Base-by-base conservation (phyloP, 2,797 vertebrate genomes). In the Anguilla pacifica region DNA sequence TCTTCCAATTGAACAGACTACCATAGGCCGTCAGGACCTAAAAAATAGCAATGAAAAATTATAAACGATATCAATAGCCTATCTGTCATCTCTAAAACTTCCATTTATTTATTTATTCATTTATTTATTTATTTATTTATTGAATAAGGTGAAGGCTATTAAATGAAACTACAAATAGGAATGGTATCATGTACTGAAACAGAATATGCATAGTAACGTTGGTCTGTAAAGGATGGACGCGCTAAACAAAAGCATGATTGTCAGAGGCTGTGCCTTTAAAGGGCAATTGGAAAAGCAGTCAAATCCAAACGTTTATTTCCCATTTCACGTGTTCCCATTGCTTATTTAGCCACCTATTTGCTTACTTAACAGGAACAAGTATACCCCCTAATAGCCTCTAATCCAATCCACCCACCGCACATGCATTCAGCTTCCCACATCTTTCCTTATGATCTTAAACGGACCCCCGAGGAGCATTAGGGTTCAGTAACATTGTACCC, bases 371-470 rank as follows among this genome's bases (percentile, higher is more conserved):
- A 49, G 39, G 19, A 74, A 86, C 59, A 86, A 53, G 7, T 92
- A 89, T 91, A 89, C 90, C 57, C 82, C 28, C 49, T 88, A 85
- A 93, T 92, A 93, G 92, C 89, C 93, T 90, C 91, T 89, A 64
- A 92, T 92, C 28, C 85, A 55, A 13, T 17, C 83, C 55, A 31
- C 59, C 85, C 88, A 81, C 87, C 87, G 59, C 25, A 53, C 82
- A 74, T 86, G 86, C 67, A 39, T 61, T 57, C 57, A 72, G 85
- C 87, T 89, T 88, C 90, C 91, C 91, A 87, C 88, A 87, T 92
- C 91, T 72, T 92, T 91, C 92, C 94, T 91, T 94, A 93, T 92
- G 93, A 92, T 93, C 93, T 92, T 91, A 91, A 94, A 92, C 91
- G 92, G 92, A 89, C 93, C 93, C 95, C 89, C 25, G 91, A 91